Conservation (phyloP, 2,113 vertebrate genomes). For the Phylloscopus trochilus region DNA sequence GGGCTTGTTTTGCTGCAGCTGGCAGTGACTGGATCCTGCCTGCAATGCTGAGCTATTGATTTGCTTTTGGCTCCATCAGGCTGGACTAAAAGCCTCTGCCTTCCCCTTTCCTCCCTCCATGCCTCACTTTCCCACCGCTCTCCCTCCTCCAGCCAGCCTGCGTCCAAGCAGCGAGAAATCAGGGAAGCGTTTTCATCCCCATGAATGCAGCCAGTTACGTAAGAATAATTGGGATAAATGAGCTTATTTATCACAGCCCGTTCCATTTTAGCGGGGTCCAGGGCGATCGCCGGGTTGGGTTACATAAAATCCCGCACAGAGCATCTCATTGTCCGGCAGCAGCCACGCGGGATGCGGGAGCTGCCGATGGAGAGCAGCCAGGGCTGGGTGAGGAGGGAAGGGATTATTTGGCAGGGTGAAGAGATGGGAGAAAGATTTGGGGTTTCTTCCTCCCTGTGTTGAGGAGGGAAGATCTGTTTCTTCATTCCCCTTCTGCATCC, state of each 20-base stretch:
- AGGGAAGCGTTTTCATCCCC: slow-evolving; percentile 40
- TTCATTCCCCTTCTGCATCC: accelerated
- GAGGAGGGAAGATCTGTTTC: neutral
- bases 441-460: accelerated
- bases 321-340: neutral
- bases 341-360: neutral
- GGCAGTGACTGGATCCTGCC: neutral
- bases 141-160: slow-evolving; percentile 9
- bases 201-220: slow-evolving; percentile 48
- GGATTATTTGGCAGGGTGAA: neutral
- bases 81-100: neutral
- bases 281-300: neutral
- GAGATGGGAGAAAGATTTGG: neutral
- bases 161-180: neutral
- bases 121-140: neutral
- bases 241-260: slow-evolving; percentile 47
- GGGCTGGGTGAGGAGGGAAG: neutral
- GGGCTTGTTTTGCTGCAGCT: neutral
- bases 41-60: neutral
- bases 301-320: slow-evolving; percentile 53
- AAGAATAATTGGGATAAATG: slow-evolving; percentile 64
- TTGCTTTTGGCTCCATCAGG: neutral
- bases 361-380: neutral
- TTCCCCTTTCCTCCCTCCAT: neutral
- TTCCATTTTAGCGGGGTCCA: neutral